phyloP scores from a whole-genome alignment of 1,140 invertebrate genomes.

The Camponotus floridanus region DNA sequence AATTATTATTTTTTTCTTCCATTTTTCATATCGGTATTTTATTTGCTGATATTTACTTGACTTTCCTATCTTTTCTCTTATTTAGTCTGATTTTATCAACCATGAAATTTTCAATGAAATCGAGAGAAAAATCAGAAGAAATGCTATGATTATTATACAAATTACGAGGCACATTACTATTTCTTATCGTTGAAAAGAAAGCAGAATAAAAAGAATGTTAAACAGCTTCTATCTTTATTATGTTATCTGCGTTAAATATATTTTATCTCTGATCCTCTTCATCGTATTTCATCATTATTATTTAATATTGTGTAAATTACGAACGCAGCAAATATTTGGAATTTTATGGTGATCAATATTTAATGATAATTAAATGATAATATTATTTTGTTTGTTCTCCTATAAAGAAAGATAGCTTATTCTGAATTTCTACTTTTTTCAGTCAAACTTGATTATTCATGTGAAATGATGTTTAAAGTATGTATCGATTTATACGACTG shows the following conservation, averaged over 20 bases:
- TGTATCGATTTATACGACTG: not conserved
- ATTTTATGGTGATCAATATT: not conserved
- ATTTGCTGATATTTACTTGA: constrained; percentile 14
- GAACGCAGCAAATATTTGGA: not conserved
- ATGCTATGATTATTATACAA: not conserved
- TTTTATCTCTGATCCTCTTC: not conserved
- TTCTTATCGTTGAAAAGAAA: not conserved
- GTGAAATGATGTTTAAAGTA: not conserved
- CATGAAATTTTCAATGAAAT: constrained; percentile 22
- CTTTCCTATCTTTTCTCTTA: not conserved
- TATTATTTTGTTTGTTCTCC: not conserved
- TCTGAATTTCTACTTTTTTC: not conserved
- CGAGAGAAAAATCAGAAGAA: not conserved
- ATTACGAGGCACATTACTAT: not conserved
- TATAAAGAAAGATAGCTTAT: not conserved
- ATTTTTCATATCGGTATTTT: constrained; percentile 25
- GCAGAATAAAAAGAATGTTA: not conserved
- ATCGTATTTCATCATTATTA: not conserved
- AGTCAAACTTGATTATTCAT: not conserved
- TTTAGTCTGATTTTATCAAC: not conserved
- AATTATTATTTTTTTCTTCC: not conserved
- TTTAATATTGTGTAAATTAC: not conserved
- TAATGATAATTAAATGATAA: not conserved
- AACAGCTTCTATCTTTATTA: not conserved
- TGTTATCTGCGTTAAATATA: too few species aligned